Evolutionary conservation across 2,113 vertebrate species (phyloP).

Genomic region (Tiliqua scincoides): DNA sequence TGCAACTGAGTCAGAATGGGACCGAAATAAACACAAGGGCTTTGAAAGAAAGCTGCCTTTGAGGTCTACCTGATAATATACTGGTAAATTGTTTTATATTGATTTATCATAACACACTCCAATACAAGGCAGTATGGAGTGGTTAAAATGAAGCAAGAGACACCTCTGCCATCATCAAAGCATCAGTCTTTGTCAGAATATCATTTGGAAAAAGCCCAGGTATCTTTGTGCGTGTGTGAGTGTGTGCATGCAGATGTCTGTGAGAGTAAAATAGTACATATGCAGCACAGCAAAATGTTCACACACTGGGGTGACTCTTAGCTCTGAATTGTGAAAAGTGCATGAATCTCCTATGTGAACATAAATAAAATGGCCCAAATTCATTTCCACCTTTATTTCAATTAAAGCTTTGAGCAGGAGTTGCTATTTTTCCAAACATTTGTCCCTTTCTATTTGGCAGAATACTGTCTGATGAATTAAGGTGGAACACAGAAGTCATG

Average conservation of each 20-base stretch:
- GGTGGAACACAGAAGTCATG: background rate
- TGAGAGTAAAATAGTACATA: constrained; percentile 12
- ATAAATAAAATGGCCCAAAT: background rate
- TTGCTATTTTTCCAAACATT: background rate
- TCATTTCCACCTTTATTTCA: background rate
- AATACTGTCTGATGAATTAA: constrained; percentile 12
- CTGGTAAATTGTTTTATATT: constrained; percentile 37
- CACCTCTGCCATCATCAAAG: constrained; percentile 27
- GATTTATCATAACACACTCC: constrained; percentile 19
- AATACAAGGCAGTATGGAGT: constrained; percentile 14
- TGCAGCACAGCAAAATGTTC: background rate
- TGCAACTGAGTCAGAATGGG: background rate
- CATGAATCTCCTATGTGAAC: background rate
- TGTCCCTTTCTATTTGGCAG: background rate
- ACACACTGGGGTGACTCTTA: background rate
- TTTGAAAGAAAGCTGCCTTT: constrained; percentile 31
- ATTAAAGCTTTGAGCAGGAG: background rate
- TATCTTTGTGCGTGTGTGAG: background rate
- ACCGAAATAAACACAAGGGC: background rate
- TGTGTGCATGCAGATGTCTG: background rate
- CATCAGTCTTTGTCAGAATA: constrained; percentile 11
- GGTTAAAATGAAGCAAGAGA: constrained; percentile 43
- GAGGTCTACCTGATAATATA: constrained; percentile 30
- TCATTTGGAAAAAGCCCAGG: constrained; percentile 19
- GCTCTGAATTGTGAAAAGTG: background rate